Base-by-base conservation (phyloP, 2,888 invertebrate species). In the Chamaedrilus cognettii region DNA sequence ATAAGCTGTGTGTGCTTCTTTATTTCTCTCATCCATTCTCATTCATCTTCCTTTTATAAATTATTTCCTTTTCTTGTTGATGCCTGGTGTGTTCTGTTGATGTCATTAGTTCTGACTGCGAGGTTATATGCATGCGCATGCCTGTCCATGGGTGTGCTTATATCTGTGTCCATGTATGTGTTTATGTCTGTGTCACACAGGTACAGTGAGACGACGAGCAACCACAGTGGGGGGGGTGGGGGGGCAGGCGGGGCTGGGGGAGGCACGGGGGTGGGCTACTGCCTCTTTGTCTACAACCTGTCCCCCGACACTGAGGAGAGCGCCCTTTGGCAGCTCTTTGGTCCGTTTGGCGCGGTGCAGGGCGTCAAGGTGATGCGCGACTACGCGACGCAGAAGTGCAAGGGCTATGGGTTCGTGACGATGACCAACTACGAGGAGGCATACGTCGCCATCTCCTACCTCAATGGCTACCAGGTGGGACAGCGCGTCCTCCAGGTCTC, bases 401-500 rank as follows among this genome's bases (percentile, higher is more conserved):
- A 96, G 88, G 97, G 97, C 1, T 97, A 96, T 86, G 97, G 96
- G 76, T 96, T 96, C 85, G 96, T 97, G 77, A 96, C 96, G 74
- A 97, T 97, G 96, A 95, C 95, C 83, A 95, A 96, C 86, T 96
- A 97, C 84, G 96, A 96, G 81, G 96, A 97, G 86, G 94, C 96
- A 69, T 90, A 95, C 73, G 92, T 94, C 79, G 96, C 97, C 77
- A 96, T 96, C 82, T 94, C 95, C 86, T 94, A 94, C 74, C 88
- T 97, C 82, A 96, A 97, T 86, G 96, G 96, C 80, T 96, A 95
- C 86, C 93, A 94, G 79, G 88, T 97, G 81, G 94, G 94, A 80
- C 95, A 94, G 85, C 90, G 96, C 79, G 94, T 95, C 79, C 89
- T 96, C 83, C 96, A 96, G 88, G 68, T 68, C n/a, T 68, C 68